Evolutionary conservation across 2,888 invertebrate species (phyloP), one percentile per base, ranked within the genome.

Genomic region (Odontothrips loti): DNA sequence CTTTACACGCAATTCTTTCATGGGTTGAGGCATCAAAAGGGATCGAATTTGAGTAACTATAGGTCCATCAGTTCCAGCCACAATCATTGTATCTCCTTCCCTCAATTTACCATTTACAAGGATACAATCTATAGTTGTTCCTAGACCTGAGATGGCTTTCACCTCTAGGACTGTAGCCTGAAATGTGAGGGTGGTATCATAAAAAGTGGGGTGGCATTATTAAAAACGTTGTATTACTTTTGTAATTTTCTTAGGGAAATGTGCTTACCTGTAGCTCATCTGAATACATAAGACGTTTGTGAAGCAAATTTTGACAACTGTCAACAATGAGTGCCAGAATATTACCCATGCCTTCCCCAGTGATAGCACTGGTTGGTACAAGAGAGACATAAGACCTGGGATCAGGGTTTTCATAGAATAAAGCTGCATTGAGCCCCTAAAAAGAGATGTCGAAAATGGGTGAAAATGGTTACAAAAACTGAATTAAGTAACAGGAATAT

Each of bases 321-420:
- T 97, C 95, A 80, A 98, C 94, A 84, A 99, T 95, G 85, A 98
- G 91, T 29, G 96, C 95, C 84, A 99, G 91, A 81, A 99, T 89
- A 89, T 99, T 99, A 81, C 99, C 99, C 96, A 99, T 97, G 78
- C 98, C 98, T 87, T 99, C 99, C 29, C 99, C 99, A 0, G 96
- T 95, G 84, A 97, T 95, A 0, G 99, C 99, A 82, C 98, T 98
- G 0, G 99, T 99, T 0, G 99, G 99, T 17, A 99, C 95, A 86
- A 99, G 89, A 0, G 98, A 98, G 78, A 99, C 94, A 86, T 98
- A 99, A 79, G 94, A 94, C 81, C 95, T 92, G 0, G 94, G 93
- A 87, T 99, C 98, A 0, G 96, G 96, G 89, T 99, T 99, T 85
- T 98, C 96, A 87, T 96, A 96, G 89, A 96, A 99, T 75, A 99